Evolutionary conservation across 2,888 invertebrate species (phyloP), one percentile per base, ranked within the genome.

Genomic region (Suillia variegata): DNA sequence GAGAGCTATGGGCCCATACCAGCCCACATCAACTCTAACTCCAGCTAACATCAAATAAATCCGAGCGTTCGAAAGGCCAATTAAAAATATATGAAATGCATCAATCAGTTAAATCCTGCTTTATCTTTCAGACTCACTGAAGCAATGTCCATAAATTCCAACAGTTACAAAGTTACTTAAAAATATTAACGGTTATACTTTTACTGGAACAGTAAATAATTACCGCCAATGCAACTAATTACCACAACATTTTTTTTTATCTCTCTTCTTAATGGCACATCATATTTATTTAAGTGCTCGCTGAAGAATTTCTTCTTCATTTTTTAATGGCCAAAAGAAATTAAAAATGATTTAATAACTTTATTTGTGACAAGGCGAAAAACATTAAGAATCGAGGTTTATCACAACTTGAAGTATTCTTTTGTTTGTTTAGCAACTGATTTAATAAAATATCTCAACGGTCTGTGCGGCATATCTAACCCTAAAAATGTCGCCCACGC

Each of bases 401-500:
- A 45, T 17, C 8, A 20, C 3, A 6, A 10, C 6, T 13, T 3
- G n/a, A n/a, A 38, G n/a, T n/a, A 38, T 38, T n/a, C 38, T n/a
- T 38, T 38, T 38, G 13, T 10, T 4, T 38, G 38, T 38, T 10
- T 38, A 13, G 12, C 38, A 4, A 13, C 15, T 4, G n/a, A 38
- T 38, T 38, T 38, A 38, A 38, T 38, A 38, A 38, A 38, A 38
- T n/a, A n/a, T n/a, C n/a, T n/a, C n/a, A n/a, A n/a, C n/a, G n/a
- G n/a, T n/a, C n/a, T n/a, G n/a, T n/a, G n/a, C n/a, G n/a, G n/a
- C n/a, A n/a, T n/a, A 38, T 10, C 4, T 13, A 38, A 38, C 38
- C 38, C 38, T 38, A n/a, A 38, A 38, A 38, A n/a, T 8, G 38
- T 38, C n/a, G n/a, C 38, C 10, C 6, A 38, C 6, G 6, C 15